Percentiles rank a stretch among this genome's conserved stretches.
Conservation (phyloP, 2,797 vertebrate species). For the Hippopotamyrus pictus region DNA sequence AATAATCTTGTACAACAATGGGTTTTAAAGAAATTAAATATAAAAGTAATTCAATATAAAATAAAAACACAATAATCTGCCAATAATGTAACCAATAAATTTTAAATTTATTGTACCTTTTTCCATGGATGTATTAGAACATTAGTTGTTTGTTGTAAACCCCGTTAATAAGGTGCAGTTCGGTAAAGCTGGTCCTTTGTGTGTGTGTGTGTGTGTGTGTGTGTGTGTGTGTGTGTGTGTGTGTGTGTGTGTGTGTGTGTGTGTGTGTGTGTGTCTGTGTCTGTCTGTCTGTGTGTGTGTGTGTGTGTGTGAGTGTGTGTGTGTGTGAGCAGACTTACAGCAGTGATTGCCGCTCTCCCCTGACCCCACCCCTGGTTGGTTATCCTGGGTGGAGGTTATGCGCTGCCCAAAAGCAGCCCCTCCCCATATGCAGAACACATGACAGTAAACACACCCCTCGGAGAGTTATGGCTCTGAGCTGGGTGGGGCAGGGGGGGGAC, state of each 20-base stretch:
- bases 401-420: conserved; percentile 46
- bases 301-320: too few species aligned
- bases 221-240: background rate
- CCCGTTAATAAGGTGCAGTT: conserved; percentile 8
- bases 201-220: too few species aligned
- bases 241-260: background rate
- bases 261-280: too few species aligned
- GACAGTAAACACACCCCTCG: conserved; percentile 20
- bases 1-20: background rate
- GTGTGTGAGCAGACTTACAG: background rate
- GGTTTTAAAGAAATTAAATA: conserved; percentile 21
- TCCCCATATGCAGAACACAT: conserved; percentile 41
- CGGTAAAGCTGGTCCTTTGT: background rate
- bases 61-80: background rate
- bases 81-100: background rate
- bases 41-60: background rate
- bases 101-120: background rate
- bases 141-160: background rate
- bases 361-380: conserved; percentile 2
- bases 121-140: background rate
- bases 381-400: conserved; percentile 17
- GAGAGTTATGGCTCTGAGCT: conserved; percentile 55
- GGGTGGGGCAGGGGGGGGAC: conserved; percentile 30
- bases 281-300: too few species aligned
- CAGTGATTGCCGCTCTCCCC: background rate